Conservation (phyloP, 1,140 invertebrate genomes). For the Drosophila burlai region DNA sequence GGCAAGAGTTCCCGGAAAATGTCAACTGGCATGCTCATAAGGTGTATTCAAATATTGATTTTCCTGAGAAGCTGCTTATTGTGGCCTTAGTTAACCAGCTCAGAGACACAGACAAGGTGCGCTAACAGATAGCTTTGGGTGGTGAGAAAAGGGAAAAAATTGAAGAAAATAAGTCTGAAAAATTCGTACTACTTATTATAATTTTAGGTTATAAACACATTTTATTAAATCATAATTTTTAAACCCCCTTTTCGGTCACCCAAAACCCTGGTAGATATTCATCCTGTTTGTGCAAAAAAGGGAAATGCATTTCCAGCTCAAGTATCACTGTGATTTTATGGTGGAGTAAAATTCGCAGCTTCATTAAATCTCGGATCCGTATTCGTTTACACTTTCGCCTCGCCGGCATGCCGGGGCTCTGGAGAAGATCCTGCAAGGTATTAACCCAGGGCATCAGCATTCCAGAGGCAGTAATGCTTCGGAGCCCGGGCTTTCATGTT, state of each 20-base stretch:
- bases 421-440: slow-evolving; percentile 13
- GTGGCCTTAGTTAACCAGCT: slow-evolving; percentile 10
- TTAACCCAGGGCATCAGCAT: slow-evolving; percentile 27
- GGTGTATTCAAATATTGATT: slow-evolving; percentile 43
- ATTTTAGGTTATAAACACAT: not conserved
- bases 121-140: not conserved
- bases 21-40: slow-evolving; percentile 36
- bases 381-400: slow-evolving; percentile 16
- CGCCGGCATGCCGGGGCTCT: slow-evolving; percentile 1
- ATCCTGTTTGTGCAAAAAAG: not conserved
- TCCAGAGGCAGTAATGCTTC: slow-evolving; percentile 22
- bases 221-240: not conserved
- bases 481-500: not conserved
- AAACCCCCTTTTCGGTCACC: too few species aligned
- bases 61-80: slow-evolving; percentile 9
- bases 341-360: slow-evolving; percentile 24
- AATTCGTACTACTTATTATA: not conserved
- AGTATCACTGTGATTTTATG: slow-evolving; percentile 16
- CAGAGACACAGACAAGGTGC: not conserved
- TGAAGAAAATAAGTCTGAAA: not conserved
- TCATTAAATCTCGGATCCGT: slow-evolving; percentile 42
- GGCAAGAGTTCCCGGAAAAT: slow-evolving; percentile 34
- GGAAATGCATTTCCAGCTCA: slow-evolving; percentile 16
- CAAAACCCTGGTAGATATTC: not conserved
- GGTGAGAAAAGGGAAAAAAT: not conserved